Percentiles rank a stretch among this genome's conserved stretches.
These are phyloP conservation scores for Eidolon helvum DNA, from an alignment of 2,113 vertebrate genomes.

Conservation along the genomic window DNA sequence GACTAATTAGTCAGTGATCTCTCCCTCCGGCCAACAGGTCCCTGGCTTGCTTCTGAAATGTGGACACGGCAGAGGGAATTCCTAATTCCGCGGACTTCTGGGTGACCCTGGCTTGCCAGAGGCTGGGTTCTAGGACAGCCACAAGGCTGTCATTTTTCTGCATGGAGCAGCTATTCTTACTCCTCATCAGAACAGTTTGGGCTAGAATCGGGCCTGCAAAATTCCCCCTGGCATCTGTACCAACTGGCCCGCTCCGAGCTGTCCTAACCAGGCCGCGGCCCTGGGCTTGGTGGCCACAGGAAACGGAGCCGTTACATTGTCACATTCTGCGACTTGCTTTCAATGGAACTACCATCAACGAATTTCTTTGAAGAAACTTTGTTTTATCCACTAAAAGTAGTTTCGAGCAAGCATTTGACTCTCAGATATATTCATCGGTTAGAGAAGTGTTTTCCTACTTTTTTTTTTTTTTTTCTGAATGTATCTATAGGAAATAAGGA, in stretches of 20 bases:
- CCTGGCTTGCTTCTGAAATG: background rate
- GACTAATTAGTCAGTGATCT: background rate
- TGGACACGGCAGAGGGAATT: background rate
- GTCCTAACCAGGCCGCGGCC: background rate
- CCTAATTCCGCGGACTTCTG: background rate
- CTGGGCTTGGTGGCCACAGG: background rate
- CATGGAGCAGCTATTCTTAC: background rate
- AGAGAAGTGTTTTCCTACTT: background rate
- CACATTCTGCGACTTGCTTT: background rate
- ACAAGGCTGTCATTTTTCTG: background rate
- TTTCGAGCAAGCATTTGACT: background rate
- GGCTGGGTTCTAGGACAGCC: background rate
- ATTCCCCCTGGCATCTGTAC: background rate
- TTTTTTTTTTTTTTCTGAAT: background rate
- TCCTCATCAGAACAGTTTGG: background rate
- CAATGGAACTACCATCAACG: background rate
- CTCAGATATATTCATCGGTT: background rate
- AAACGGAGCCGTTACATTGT: background rate
- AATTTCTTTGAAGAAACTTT: background rate
- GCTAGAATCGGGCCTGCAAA: background rate
- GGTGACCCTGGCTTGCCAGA: background rate
- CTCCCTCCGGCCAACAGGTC: too few relatives aligned
- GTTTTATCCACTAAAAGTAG: background rate
- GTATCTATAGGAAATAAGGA: background rate
- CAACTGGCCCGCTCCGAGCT: background rate